phyloP scores from a whole-genome alignment of 2,888 invertebrate species.

The Thymelicus sylvestris region DNA sequence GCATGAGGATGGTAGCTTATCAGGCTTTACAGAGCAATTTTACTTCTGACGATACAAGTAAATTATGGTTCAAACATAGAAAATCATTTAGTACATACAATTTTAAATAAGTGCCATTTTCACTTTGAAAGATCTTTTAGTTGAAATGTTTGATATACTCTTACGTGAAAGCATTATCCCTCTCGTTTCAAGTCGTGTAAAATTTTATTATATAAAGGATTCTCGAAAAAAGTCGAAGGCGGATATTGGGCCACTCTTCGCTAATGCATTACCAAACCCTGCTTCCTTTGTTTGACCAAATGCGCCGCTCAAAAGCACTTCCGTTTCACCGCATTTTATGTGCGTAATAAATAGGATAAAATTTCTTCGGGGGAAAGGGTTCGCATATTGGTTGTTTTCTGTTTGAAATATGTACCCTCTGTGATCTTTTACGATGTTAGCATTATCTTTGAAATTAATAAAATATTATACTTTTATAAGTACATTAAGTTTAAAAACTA shows the following conservation, averaged over 20 bases:
- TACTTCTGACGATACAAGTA: too few relatives aligned
- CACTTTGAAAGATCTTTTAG: too few relatives aligned
- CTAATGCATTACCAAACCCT: constrained; percentile 11
- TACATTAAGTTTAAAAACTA: too few relatives aligned
- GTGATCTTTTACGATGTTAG: too few relatives aligned
- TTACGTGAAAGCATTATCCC: neutral
- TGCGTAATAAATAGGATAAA: constrained; percentile 16
- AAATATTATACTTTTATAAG: too few relatives aligned
- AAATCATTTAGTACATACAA: too few relatives aligned
- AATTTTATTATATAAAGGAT: neutral
- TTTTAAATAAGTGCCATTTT: too few relatives aligned
- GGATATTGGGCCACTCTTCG: neutral
- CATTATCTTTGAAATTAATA: too few relatives aligned
- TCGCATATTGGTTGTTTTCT: neutral
- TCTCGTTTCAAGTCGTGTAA: neutral
- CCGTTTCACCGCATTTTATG: constrained; percentile 2
- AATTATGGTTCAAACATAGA: too few relatives aligned
- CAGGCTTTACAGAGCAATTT: too few relatives aligned
- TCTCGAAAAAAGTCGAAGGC: constrained; percentile 1
- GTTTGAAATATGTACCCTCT: neutral
- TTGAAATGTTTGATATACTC: neutral
- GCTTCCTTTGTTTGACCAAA: constrained; percentile 18
- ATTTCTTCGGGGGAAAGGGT: neutral
- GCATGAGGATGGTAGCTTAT: too few relatives aligned
- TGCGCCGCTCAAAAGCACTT: constrained; percentile 14